Percentiles rank a stretch among this genome's conserved stretches.
Conservation (phyloP, 1,140 invertebrate species). For the Euwallacea fornicatus region DNA sequence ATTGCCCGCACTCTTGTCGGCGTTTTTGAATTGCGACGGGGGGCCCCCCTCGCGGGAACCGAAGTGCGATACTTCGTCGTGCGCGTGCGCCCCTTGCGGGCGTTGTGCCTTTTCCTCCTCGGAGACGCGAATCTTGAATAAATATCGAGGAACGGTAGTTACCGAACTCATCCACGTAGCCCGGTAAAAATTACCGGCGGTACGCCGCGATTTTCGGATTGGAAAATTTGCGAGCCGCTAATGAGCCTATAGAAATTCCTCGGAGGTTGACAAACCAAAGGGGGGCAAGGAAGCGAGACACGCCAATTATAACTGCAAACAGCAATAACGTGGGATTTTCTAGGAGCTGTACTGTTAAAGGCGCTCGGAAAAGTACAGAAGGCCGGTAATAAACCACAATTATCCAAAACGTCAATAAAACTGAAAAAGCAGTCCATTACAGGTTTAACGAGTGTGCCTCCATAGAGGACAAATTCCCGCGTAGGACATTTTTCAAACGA, state of each 20-base stretch:
- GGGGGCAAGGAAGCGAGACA: neutral
- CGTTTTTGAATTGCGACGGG: neutral
- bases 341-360: no score
- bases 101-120: neutral
- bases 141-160: neutral
- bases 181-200: neutral
- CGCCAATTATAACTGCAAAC: neutral
- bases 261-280: neutral
- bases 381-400: neutral
- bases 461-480: neutral
- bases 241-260: neutral
- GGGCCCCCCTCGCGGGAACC: neutral
- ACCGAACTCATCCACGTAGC: neutral
- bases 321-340: neutral
- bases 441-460: neutral
- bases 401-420: constrained; percentile 1
- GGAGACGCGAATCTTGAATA: neutral
- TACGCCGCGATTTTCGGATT: neutral
- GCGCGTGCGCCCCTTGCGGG: neutral
- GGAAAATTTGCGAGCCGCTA: neutral
- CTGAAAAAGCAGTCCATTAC: neutral
- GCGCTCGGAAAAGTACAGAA: neutral
- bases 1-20: neutral
- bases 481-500: neutral
- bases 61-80: neutral